Percentiles rank a stretch among this genome's conserved stretches.
phyloP scores from a whole-genome alignment of 2,113 vertebrate species.

The Gila orcuttii region DNA sequence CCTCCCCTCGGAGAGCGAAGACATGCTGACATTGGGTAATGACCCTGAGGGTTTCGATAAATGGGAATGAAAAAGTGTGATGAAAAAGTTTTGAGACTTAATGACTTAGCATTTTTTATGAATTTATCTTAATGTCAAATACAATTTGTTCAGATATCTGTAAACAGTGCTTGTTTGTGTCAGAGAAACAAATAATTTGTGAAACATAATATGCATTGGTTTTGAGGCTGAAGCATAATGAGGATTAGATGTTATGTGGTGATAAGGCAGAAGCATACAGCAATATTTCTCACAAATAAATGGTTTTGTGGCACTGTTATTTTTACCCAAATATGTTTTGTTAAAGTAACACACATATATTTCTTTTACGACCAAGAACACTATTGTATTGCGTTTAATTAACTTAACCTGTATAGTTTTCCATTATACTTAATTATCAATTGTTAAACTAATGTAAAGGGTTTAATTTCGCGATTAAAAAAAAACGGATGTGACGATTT shows the following conservation, averaged over 20 bases:
- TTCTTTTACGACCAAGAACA: too few relatives aligned
- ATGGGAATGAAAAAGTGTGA: constrained; percentile 3
- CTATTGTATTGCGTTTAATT: too few relatives aligned
- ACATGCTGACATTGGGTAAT: constrained; percentile 22
- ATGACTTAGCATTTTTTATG: background rate
- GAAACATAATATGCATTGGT: background rate
- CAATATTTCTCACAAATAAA: background rate
- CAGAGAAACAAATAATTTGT: constrained; percentile 14
- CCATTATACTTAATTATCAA: too few relatives aligned
- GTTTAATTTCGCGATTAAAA: too few relatives aligned
- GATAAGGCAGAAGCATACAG: background rate
- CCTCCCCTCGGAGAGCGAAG: constrained; percentile 10
- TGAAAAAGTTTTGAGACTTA: background rate
- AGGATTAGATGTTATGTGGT: constrained; percentile 12
- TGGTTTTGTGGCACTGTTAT: too few relatives aligned
- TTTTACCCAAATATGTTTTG: too few relatives aligned
- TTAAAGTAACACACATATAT: too few relatives aligned
- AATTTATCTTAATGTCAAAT: constrained; percentile 5
- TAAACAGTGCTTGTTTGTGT: constrained; percentile 15
- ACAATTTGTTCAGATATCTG: constrained; percentile 19
- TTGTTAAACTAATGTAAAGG: too few relatives aligned
- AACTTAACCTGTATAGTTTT: too few relatives aligned
- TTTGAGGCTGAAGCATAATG: constrained; percentile 29
- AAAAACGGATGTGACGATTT: too few relatives aligned
- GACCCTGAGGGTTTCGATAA: constrained; percentile 25